A percentile compares a stretch with the other conserved stretches of the same genome.
Conservation (phyloP, 2,797 vertebrate genomes). For the Gallinago stenura region DNA sequence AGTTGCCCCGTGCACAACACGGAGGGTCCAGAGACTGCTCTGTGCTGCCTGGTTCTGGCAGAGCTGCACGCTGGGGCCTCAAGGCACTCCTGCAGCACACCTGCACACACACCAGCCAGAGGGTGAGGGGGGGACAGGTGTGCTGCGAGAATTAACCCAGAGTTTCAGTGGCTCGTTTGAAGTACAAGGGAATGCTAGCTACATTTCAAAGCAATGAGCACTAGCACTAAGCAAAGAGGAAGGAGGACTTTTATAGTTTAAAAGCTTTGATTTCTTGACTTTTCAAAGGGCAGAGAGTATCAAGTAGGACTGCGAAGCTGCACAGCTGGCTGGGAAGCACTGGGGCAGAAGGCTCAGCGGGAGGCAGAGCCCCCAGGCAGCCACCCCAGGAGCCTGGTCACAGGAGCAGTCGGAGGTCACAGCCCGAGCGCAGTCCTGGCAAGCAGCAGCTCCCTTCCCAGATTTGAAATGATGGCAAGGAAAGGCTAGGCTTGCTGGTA, state of each 20-base stretch:
- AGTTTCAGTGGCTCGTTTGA: not conserved
- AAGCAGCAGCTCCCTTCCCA: not conserved
- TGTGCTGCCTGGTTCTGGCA: not conserved
- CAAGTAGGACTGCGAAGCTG: not conserved
- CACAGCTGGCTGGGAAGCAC: rapidly evolving
- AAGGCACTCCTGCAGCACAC: rapidly evolving
- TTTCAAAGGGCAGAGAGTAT: not conserved
- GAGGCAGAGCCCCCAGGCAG: not conserved
- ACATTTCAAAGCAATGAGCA: not conserved
- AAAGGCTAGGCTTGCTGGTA: not conserved
- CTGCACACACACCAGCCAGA: rapidly evolving
- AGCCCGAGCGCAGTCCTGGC: rapidly evolving
- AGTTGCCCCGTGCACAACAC: rapidly evolving
- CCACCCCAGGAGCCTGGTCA: rapidly evolving
- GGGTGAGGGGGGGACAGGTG: rapidly evolving
- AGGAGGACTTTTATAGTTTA: not conserved
- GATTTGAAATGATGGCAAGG: not conserved
- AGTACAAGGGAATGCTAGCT: not conserved
- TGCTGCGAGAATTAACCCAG: rapidly evolving
- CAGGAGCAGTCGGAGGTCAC: not conserved
- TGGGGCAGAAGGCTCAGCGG: rapidly evolving
- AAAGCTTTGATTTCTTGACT: not conserved
- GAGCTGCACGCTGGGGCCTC: rapidly evolving
- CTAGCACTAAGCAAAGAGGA: not conserved
- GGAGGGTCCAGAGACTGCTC: rapidly evolving